Conservation (phyloP, 2,113 vertebrate genomes). For the Takifugu bimaculatus region DNA sequence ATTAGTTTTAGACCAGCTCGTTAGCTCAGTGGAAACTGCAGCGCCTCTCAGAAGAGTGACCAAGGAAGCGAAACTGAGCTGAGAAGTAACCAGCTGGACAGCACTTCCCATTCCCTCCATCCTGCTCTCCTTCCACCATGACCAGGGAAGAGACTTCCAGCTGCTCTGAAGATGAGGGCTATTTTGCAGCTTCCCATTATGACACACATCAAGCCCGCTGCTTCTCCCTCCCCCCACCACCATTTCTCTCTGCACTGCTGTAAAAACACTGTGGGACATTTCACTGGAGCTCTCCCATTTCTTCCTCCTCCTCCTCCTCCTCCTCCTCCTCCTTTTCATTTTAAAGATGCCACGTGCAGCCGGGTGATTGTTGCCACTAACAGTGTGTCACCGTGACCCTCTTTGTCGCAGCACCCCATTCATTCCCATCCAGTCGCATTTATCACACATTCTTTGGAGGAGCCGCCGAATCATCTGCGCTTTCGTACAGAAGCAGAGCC, state of each 20-base stretch:
- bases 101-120: constrained; percentile 16
- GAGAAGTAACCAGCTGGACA: too few species aligned
- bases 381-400: constrained; percentile 32
- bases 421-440: neutral
- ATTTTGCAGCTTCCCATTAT: constrained; percentile 33
- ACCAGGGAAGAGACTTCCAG: constrained; percentile 39
- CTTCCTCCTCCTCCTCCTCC: constrained; percentile 6
- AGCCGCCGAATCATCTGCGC: too few species aligned
- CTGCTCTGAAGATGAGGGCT: constrained; percentile 37
- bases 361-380: constrained; percentile 21
- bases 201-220: constrained; percentile 14
- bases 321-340: constrained; percentile 4
- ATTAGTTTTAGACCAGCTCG: too few species aligned
- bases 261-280: constrained; percentile 28
- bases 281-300: constrained; percentile 16
- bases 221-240: neutral
- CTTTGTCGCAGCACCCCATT: constrained; percentile 3
- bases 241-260: constrained; percentile 1
- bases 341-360: constrained; percentile 26
- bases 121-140: constrained; percentile 7
- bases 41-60: too few species aligned
- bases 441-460: neutral
- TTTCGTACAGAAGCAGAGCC: too few species aligned
- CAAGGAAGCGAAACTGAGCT: too few species aligned
- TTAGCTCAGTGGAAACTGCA: too few species aligned